These are phyloP conservation scores for Penelope pileata DNA, from an alignment of 2,113 vertebrate genomes.

Conservation along the genomic window DNA sequence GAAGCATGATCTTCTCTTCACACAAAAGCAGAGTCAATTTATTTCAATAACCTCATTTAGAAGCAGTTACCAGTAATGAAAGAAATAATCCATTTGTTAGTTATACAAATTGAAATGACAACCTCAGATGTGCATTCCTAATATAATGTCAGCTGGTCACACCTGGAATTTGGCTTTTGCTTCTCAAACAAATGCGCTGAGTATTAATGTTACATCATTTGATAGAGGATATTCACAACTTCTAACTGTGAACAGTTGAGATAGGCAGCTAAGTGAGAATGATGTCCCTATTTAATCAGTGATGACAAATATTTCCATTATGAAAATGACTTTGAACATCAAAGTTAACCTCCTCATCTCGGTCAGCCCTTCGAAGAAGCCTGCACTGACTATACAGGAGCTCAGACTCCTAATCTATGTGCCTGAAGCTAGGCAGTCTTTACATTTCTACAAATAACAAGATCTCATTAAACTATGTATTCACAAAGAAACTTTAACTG, in stretches of 20 bases:
- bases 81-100: constrained; percentile 19
- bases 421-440: background rate
- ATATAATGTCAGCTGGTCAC: background rate
- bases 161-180: background rate
- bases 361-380: background rate
- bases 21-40: background rate
- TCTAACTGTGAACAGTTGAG: background rate
- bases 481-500: background rate
- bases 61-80: background rate
- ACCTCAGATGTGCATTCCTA: background rate
- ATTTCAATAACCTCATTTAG: constrained; percentile 32
- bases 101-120: background rate
- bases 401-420: background rate
- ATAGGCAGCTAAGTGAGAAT: background rate
- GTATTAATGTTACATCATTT: background rate
- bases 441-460: background rate
- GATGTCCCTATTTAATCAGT: background rate
- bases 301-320: background rate
- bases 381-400: background rate
- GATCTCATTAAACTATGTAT: background rate
- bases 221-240: background rate
- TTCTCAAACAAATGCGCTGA: background rate
- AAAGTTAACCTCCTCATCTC: background rate
- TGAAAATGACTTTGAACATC: background rate
- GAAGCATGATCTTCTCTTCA: background rate